Base-by-base conservation (phyloP, 2,113 vertebrate genomes). In the Sinocyclocheilus anshuiensis region DNA sequence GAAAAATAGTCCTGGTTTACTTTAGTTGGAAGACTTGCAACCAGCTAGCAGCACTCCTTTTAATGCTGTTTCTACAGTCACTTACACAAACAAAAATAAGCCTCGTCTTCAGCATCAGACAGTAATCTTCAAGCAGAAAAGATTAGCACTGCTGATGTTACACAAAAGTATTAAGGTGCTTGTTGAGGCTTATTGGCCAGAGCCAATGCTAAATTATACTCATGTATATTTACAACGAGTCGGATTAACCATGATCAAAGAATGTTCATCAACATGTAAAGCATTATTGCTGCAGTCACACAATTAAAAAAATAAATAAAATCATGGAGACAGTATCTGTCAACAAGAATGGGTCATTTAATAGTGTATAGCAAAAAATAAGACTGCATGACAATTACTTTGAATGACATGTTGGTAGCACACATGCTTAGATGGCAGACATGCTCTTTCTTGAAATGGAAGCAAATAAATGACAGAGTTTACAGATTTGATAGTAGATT, bases 81-180 rank as follows among this genome's bases (percentile, higher is more conserved):
- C 26, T 74, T 24, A 39, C 67, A 83, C 81, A 84, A 84, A 59
- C 69, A 74, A 84, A 83, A 57, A 39, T 84, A 74, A 59, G 33
- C 48, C 48, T 84, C 3, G 29, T 84, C 69, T 84, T 84, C 29
- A 16, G 65, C 26, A 39, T 33, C 57, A 74, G 69, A 84, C 67
- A 39, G 48, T 84, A 57, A 75, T 74, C 50, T 84, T 59, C 50
- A 42, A 74, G 48, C 45, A 16, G 45, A 71, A 82, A 83, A 69
- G 65, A 71, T 65, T 83, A 71, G 63, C 24, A 3, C 42, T 69
- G 42, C 39, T 29, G 26, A 33, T 71, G 24, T 36, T 71, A 71
- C 65, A 83, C 81, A 83, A 22, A 83, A 33, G 24, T 71, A 83
- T 36, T 50, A 71, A 26, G 24, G 10, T 71, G 39, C 33, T 65